Base-by-base conservation (phyloP, 2,888 invertebrate species). In the Eutolmus rufibarbis region DNA sequence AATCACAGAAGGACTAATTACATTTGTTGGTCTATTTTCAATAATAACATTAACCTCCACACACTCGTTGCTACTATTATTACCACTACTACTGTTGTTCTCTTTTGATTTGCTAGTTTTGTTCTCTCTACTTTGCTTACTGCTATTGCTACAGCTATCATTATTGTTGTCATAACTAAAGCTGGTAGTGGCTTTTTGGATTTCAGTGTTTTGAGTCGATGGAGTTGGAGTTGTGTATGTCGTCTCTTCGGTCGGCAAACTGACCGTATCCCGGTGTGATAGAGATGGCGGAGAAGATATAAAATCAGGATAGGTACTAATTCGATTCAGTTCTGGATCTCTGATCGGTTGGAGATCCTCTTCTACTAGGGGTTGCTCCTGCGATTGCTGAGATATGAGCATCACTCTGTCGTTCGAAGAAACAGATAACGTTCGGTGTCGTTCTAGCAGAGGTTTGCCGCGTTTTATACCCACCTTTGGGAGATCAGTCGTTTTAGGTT, bases 361-460 rank as follows among this genome's bases (percentile, higher is more conserved):
- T 31, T 85, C 74, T 46, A 46, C n/a, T 9, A 51, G 9, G 84
- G 88, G 85, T 46, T 87, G 86, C 34, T 88, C 88, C 74, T 87
- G 87, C 16, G 88, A 87, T 76, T 87, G 84, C 81, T 86, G 87
- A 74, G 88, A 85, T 84, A 88, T 87, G 37, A 88, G 79, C 84
- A 78, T 46, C n/a, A 79, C 46, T 12, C 90, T 90, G 89, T 91
- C 92, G 86, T 90, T 91, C 76, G 91, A 91, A 76, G 90, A 90
- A 66, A 90, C 91, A 85, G 92, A 91, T 31, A 91, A 91, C 43
- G 91, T 92, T 87, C 91, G 91, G 89, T 92, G 91, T 28, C 92
- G 91, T 87, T 92, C 91, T 77, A 92, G 88, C 31, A 91, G 87
- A 2, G 92, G 91, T 77, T 86, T 79, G 34, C 23, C 81, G 23